Evolutionary conservation across 2,797 vertebrate species (phyloP).

Genomic region (Hemitrygon akajei): DNA sequence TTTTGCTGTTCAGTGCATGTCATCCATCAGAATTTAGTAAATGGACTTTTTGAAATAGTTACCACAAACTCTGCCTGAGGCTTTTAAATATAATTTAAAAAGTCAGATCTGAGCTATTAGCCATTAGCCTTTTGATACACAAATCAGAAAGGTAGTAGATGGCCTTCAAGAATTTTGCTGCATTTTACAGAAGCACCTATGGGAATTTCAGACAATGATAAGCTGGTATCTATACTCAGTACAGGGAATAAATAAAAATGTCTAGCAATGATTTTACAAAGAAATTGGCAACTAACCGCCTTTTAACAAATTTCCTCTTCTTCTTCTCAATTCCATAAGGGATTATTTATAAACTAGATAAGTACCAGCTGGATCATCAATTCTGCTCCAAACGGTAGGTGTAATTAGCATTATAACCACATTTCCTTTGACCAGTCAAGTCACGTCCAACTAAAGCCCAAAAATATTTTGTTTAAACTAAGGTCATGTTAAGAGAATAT

Average conservation of each 20-base stretch:
- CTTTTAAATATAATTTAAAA: conserved; percentile 9
- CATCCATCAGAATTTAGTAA: neutral
- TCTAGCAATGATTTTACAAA: neutral
- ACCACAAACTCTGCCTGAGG: conserved; percentile 4
- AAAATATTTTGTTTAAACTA: neutral
- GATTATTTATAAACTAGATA: neutral
- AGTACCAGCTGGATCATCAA: neutral
- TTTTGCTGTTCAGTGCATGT: neutral
- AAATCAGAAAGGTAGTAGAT: neutral
- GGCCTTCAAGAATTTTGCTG: neutral
- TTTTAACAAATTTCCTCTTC: neutral
- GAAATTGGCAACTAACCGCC: neutral
- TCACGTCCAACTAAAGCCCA: too few species aligned
- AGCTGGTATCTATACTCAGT: neutral
- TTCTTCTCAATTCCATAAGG: neutral
- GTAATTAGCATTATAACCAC: neutral
- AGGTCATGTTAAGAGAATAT: neutral
- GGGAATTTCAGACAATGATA: neutral
- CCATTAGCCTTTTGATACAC: neutral
- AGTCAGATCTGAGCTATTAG: neutral
- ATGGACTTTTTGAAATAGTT: neutral
- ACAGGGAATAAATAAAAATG: neutral
- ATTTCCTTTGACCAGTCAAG: neutral
- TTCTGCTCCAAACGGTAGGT: neutral
- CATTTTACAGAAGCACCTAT: neutral